A percentile compares a stretch with the other conserved stretches of the same genome.
Conservation (phyloP, 64 coral and sea anemone species). For the Pocillopora verrucosa region DNA sequence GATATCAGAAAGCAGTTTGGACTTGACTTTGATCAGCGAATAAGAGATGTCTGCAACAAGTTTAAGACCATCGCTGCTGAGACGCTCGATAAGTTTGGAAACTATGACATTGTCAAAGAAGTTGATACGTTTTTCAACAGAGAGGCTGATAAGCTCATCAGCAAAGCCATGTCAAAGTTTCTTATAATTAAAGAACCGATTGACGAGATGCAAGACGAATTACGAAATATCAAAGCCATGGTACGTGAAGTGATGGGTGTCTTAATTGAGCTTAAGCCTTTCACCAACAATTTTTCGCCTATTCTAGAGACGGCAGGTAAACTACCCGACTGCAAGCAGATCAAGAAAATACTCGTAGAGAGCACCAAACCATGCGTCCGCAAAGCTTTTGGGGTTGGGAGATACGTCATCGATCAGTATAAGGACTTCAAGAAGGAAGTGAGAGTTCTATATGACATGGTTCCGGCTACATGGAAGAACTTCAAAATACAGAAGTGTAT, state of each 20-base stretch:
- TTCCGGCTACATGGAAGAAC: constrained; percentile 67
- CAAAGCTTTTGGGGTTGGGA: constrained; percentile 64
- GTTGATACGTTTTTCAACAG: constrained; percentile 78
- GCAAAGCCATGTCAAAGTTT: constrained; percentile 58
- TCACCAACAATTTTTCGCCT: constrained; percentile 80
- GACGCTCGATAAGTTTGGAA: constrained; percentile 69
- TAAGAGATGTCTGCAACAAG: constrained; percentile 71
- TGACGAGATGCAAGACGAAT: constrained; percentile 50
- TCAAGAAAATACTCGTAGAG: constrained; percentile 46
- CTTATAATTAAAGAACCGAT: constrained; percentile 72
- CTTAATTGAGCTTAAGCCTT: constrained; percentile 73
- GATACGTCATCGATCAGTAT: constrained; percentile 53
- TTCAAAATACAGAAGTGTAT: constrained; percentile 85
- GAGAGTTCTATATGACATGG: constrained; percentile 49
- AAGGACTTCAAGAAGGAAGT: constrained; percentile 59
- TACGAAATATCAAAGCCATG: constrained; percentile 60
- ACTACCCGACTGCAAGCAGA: constrained; percentile 67
- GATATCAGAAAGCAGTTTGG: constrained; percentile 75
- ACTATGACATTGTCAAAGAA: constrained; percentile 59
- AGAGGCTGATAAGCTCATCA: constrained; percentile 66
- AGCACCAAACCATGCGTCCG: constrained; percentile 66
- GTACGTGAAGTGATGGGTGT: constrained; percentile 58
- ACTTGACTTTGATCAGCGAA: constrained; percentile 65
- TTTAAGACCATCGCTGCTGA: constrained; percentile 66
- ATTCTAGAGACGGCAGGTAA: constrained; percentile 62